phyloP scores from a whole-genome alignment of 92 coral and sea anemone species.

The Heteractis magnifica region DNA sequence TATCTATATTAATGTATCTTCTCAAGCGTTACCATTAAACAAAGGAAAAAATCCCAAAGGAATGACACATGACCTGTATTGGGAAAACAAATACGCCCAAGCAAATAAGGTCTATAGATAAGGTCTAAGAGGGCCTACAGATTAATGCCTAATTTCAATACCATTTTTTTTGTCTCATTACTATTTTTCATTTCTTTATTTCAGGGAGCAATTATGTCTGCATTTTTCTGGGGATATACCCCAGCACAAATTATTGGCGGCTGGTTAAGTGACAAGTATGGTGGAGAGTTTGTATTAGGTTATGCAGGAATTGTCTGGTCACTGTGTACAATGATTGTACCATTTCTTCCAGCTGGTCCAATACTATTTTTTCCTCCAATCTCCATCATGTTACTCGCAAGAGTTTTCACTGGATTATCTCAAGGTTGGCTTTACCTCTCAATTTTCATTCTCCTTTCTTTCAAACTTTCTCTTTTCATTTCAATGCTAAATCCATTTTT shows the following conservation, averaged over 20 bases:
- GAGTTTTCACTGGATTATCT: conserved; percentile 80
- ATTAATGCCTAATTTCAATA: background rate
- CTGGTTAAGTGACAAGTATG: conserved; percentile 91
- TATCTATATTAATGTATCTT: too few relatives aligned
- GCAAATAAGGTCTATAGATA: too few relatives aligned
- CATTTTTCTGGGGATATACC: conserved; percentile 99
- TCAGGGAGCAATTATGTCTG: conserved; percentile 90
- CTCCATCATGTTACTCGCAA: conserved; percentile 53
- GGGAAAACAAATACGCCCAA: too few relatives aligned
- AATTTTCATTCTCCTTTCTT: background rate
- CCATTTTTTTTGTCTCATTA: background rate
- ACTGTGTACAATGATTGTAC: conserved; percentile 73
- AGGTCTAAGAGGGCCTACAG: too few relatives aligned
- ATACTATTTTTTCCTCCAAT: conserved; percentile 75
- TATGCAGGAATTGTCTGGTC: conserved; percentile 85
- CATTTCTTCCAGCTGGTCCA: conserved; percentile 70
- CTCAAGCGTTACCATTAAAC: too few relatives aligned
- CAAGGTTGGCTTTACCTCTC: conserved; percentile 60
- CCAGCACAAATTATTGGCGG: conserved; percentile 96
- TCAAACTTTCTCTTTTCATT: background rate
- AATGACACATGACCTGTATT: too few relatives aligned
- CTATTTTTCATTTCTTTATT: too few relatives aligned
- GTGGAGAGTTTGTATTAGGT: conserved; percentile 89
- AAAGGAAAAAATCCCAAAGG: too few relatives aligned
- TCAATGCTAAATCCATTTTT: background rate